A percentile compares a stretch with the other conserved stretches of the same genome.
phyloP scores from a whole-genome alignment of 1,140 invertebrate genomes.

The Danaus melanippus region DNA sequence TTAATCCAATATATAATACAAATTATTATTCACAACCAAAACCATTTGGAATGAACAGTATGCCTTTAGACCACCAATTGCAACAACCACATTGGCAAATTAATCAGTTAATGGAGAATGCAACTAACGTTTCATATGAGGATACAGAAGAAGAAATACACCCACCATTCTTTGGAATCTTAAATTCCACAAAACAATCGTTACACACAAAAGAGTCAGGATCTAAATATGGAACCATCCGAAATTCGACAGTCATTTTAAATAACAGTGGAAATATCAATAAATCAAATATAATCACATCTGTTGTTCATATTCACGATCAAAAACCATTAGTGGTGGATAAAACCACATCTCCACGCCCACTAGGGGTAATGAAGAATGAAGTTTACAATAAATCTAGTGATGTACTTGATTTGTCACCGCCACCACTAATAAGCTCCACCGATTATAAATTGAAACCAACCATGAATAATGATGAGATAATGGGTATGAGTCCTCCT shows the following conservation, averaged over 20 bases:
- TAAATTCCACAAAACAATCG: conserved; percentile 9
- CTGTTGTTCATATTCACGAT: conserved; percentile 58
- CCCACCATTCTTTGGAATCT: conserved; percentile 11
- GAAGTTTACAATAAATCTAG: conserved; percentile 41
- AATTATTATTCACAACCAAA: conserved; percentile 51
- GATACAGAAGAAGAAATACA: conserved; percentile 61
- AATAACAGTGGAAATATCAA: conserved; percentile 40
- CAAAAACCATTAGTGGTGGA: conserved; percentile 61
- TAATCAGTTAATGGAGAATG: conserved; percentile 60
- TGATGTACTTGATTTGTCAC: conserved; percentile 65
- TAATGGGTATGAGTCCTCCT: conserved; percentile 70
- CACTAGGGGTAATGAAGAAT: conserved; percentile 16
- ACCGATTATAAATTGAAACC: conserved; percentile 58
- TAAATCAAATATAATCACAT: conserved; percentile 66
- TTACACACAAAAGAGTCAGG: conserved; percentile 13
- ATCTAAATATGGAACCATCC: conserved; percentile 31
- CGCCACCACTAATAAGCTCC: conserved; percentile 49
- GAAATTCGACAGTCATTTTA: conserved; percentile 29
- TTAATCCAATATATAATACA: conserved; percentile 42
- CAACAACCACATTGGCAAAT: conserved; percentile 68
- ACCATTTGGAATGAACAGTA: conserved; percentile 59
- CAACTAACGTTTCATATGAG: conserved; percentile 56
- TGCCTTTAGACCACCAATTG: conserved; percentile 56
- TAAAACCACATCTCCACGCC: conserved; percentile 47
- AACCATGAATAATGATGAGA: conserved; percentile 56